phyloP scores from a whole-genome alignment of 2,888 invertebrate species.

The Euphydryas editha region DNA sequence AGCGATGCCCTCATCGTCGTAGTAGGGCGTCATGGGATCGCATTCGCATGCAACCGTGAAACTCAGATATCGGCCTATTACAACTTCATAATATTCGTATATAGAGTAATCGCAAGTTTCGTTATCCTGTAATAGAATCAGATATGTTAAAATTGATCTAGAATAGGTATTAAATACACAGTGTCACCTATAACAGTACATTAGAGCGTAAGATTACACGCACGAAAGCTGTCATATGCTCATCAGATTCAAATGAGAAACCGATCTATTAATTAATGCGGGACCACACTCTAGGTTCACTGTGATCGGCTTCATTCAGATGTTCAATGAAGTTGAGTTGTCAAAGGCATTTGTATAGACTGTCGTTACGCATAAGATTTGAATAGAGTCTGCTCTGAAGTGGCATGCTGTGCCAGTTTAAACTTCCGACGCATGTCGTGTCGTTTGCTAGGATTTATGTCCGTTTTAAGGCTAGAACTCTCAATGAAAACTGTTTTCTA shows the following conservation, averaged over 20 bases:
- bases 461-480: conserved; percentile 38
- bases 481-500: conserved; percentile 32
- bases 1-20: no score
- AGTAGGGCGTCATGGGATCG: no score
- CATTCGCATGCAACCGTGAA: no score
- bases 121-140: no score
- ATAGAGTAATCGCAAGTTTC: no score
- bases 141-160: no score
- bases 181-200: no score
- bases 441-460: conserved; percentile 35
- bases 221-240: conserved; percentile 49
- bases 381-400: conserved; percentile 81
- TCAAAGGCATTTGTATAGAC: conserved; percentile 62
- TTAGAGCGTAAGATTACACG: conserved; percentile 38
- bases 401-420: conserved; percentile 52
- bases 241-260: conserved; percentile 58
- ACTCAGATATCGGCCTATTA: no score
- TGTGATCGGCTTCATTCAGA: conserved; percentile 74
- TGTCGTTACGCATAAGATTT: conserved; percentile 63
- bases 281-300: conserved; percentile 57
- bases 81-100: no score
- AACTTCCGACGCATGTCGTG: conserved; percentile 64
- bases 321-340: conserved; percentile 71
- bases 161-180: no score
- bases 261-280: conserved; percentile 75